Evolutionary conservation across 2,888 invertebrate species (phyloP), one percentile per base, ranked within the genome.

Genomic region (Microplitis deprimator): DNA sequence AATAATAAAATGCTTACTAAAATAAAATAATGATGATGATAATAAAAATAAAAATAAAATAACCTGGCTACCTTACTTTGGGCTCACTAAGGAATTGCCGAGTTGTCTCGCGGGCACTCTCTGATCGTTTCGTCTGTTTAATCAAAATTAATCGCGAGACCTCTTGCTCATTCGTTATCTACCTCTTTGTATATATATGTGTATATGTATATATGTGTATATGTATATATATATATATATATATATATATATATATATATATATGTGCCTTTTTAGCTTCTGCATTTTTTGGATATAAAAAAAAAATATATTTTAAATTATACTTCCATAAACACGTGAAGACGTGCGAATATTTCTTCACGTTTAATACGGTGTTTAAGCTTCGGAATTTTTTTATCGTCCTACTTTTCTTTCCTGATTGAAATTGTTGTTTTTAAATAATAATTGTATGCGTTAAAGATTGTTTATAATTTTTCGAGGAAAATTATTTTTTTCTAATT

Each of bases 111-210:
- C 65, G 20, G 38, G 67, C 50, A 29, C 59, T 50, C 59, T 50
- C 16, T 70, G 40, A 38, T 75, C 84, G 73, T 83, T 85, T 82
- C 80, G 81, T 84, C 82, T 85, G 85, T 85, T 86, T 86, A 85
- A 86, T 86, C 84, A 84, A 82, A 84, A 85, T 85, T 85, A 84
- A 84, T 85, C 84, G 84, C 83, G 80, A 81, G 17, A 60, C 16
- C 20, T 13, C 38, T 29, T 29, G 59, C 7, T 71, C 38, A 50
- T 16, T 70, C 50, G 70, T 70, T 41, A 16, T n/a, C 39, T 8
- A 7, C 40, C 39, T 8, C 68, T 68, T n/a, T n/a, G 39, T 72
- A 38, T 64, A 16, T 16, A 7, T 8, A 3, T 29, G 29, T 29
- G 0, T 29, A 29, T 29, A 29, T 29, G 3, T 29, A 29, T 29